These are phyloP conservation scores for Druon quercuslanigerum DNA, from an alignment of 1,140 invertebrate species.

Conservation along the genomic window DNA sequence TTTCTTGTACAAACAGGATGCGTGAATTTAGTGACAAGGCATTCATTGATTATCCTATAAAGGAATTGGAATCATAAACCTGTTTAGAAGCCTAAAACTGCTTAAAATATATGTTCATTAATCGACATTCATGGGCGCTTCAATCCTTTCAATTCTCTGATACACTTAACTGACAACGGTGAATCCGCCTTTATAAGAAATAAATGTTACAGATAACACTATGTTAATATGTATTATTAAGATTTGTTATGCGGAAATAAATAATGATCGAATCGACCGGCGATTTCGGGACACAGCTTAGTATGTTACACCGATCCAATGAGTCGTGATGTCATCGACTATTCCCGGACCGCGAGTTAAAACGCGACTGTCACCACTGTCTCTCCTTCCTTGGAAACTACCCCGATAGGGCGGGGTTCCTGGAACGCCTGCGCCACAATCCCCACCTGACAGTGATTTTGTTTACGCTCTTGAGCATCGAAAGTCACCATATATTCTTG, in stretches of 20 bases:
- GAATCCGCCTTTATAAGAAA: no score
- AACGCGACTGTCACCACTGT: constrained; percentile 68
- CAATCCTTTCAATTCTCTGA: no score
- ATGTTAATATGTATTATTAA: no score
- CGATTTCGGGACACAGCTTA: constrained; percentile 48
- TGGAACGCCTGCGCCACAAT: constrained; percentile 60
- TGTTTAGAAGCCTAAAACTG: no score
- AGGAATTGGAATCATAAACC: no score
- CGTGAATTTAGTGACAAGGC: no score
- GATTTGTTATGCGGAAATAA: background rate
- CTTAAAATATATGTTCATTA: no score
- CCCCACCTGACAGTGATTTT: constrained; percentile 51
- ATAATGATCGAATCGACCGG: constrained; percentile 38
- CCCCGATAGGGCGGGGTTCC: constrained; percentile 72
- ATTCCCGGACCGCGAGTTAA: constrained; percentile 66
- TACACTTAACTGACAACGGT: no score
- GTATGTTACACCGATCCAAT: constrained; percentile 35
- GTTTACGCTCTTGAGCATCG: constrained; percentile 63
- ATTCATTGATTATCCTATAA: no score
- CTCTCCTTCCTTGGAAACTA: constrained; percentile 61
- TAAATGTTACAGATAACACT: no score
- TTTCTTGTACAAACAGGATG: no score
- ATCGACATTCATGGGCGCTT: no score
- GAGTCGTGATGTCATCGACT: constrained; percentile 55
- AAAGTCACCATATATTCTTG: constrained; percentile 43